These are phyloP conservation scores for Aselliscus stoliczkanus DNA, from an alignment of 2,797 vertebrate species.

Conservation along the genomic window DNA sequence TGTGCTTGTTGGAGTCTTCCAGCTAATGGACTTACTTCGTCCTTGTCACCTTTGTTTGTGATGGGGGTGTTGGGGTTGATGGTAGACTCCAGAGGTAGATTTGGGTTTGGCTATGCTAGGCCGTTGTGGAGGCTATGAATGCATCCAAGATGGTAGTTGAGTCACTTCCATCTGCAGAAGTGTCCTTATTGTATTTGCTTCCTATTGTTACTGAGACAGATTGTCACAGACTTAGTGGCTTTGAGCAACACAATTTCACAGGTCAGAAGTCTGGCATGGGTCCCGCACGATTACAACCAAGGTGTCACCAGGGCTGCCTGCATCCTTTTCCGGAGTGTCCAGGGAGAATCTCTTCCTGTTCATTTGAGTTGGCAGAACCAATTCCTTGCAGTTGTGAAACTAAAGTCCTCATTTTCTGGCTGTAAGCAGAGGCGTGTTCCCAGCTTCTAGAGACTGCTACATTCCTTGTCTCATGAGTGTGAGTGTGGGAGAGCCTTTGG, in stretches of 20 bases:
- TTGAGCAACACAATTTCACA: background rate
- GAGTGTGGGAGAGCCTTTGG: constrained; percentile 51
- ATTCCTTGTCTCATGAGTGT: background rate
- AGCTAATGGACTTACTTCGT: background rate
- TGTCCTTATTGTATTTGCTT: background rate
- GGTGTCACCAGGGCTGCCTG: background rate
- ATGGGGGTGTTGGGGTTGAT: background rate
- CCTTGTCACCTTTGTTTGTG: background rate
- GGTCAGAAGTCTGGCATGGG: background rate
- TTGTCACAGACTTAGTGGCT: background rate
- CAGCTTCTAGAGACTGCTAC: background rate
- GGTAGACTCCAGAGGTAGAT: background rate
- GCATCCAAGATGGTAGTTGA: background rate
- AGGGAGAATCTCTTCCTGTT: background rate
- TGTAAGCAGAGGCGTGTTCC: background rate
- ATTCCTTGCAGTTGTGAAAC: background rate
- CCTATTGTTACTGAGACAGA: background rate
- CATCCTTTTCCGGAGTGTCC: background rate
- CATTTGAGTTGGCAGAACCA: background rate
- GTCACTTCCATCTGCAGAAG: background rate
- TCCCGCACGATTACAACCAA: background rate
- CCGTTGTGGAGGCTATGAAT: background rate
- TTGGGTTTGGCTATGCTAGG: background rate
- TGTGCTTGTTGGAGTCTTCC: background rate
- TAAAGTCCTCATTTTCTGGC: background rate